A percentile compares a stretch with the other conserved stretches of the same genome.
phyloP scores from a whole-genome alignment of 2,113 vertebrate species.

The Columba janthina region DNA sequence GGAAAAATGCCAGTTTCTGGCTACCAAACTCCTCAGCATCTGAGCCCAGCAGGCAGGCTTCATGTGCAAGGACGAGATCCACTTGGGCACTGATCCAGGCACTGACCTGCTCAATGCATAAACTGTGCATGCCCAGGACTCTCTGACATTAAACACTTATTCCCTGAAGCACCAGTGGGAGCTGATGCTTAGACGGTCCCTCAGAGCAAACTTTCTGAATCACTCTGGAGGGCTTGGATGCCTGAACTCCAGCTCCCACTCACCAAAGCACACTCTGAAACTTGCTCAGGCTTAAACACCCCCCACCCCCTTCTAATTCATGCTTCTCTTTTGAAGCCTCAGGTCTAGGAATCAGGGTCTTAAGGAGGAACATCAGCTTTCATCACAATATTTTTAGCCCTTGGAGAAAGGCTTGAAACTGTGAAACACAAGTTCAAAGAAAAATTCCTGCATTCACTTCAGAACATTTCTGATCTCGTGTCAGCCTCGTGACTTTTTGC shows the following conservation, averaged over 20 bases:
- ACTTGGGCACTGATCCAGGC: background rate
- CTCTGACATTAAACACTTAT: background rate
- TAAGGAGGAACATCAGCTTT: background rate
- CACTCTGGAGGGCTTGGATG: background rate
- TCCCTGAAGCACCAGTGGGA: background rate
- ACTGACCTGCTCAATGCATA: background rate
- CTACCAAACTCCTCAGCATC: background rate
- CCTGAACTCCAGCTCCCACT: background rate
- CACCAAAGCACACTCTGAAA: background rate
- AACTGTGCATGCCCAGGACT: background rate
- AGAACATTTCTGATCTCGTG: background rate
- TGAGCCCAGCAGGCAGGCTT: background rate
- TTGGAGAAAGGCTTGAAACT: background rate
- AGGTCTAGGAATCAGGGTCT: background rate
- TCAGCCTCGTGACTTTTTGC: background rate
- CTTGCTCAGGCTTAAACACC: background rate
- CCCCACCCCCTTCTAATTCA: no score
- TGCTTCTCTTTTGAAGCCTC: background rate
- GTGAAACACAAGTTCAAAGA: background rate
- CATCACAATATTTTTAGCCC: background rate
- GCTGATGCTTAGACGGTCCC: background rate
- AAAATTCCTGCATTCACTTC: background rate
- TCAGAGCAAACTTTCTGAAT: background rate
- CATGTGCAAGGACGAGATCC: rapidly evolving
- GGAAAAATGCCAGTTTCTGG: background rate